Evolutionary conservation across 2,797 vertebrate genomes (phyloP).

Genomic region (Loris lydekkerianus): DNA sequence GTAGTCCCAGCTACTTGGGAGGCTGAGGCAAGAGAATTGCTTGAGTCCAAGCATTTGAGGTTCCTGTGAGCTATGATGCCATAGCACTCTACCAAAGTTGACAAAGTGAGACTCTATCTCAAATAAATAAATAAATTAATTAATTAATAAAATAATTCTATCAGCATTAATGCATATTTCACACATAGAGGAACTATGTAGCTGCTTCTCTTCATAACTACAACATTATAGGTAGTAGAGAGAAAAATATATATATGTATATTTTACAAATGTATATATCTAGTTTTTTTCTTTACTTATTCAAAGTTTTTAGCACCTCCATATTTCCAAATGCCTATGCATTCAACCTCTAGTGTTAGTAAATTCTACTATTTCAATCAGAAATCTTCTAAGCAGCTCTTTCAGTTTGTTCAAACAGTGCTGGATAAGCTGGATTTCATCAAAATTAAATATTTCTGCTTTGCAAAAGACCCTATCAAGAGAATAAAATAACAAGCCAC

Average conservation of each 20-base stretch:
- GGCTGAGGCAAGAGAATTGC: too few relatives aligned
- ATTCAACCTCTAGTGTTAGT: conserved; percentile 56
- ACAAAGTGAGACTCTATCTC: too few relatives aligned
- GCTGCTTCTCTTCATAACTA: conserved; percentile 40
- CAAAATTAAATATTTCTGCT: conserved; percentile 59
- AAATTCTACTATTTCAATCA: conserved; percentile 54
- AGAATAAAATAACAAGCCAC: conserved; percentile 44
- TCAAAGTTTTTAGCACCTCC: conserved; percentile 26
- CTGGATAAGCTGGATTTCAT: neutral
- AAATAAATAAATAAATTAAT: neutral
- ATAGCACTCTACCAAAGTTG: too few relatives aligned
- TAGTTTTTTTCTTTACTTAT: conserved; percentile 49
- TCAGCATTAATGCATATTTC: neutral
- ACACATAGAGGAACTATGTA: neutral
- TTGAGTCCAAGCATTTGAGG: too few relatives aligned
- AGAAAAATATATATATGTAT: neutral
- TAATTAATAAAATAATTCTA: conserved; percentile 22
- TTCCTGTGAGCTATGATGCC: too few relatives aligned
- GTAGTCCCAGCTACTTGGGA: too few relatives aligned
- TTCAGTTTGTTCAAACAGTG: conserved; percentile 44
- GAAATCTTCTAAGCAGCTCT: conserved; percentile 29
- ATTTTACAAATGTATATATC: conserved; percentile 45
- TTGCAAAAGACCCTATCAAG: neutral
- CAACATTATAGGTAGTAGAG: neutral
- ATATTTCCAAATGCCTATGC: conserved; percentile 56